These are phyloP conservation scores for Corythaixoides concolor DNA, from an alignment of 2,113 vertebrate species.

Conservation along the genomic window DNA sequence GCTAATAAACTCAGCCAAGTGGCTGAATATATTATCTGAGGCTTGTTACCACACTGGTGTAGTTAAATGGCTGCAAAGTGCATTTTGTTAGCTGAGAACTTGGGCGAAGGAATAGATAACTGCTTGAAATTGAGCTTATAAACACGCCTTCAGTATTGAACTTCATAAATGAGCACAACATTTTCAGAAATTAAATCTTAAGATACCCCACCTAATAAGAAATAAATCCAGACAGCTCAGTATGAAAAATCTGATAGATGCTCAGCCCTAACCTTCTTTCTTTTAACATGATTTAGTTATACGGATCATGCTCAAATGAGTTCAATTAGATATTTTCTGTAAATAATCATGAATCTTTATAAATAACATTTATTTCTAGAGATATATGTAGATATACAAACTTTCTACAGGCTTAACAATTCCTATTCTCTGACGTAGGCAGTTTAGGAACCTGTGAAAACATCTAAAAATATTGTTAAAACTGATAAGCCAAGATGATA, in stretches of 20 bases:
- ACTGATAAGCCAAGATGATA: fast-evolving
- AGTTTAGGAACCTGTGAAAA: neutral
- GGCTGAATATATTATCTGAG: neutral
- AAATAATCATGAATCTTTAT: neutral
- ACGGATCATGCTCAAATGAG: neutral
- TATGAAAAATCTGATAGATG: neutral
- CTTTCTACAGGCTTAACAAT: neutral
- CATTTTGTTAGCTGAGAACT: neutral
- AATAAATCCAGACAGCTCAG: neutral
- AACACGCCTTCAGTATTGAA: neutral
- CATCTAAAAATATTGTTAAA: neutral
- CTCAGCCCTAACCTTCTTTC: neutral
- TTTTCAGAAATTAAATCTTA: neutral
- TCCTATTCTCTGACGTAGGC: neutral
- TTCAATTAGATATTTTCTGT: neutral
- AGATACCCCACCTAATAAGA: fast-evolving
- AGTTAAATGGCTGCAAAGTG: neutral
- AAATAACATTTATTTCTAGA: neutral
- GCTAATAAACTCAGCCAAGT: neutral
- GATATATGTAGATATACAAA: neutral
- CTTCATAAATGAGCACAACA: neutral
- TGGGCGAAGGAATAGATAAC: neutral
- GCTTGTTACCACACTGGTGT: neutral
- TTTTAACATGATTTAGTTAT: neutral
- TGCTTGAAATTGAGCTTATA: neutral